phyloP scores from a whole-genome alignment of 2,797 vertebrate genomes.

The Acanthiza pusilla region DNA sequence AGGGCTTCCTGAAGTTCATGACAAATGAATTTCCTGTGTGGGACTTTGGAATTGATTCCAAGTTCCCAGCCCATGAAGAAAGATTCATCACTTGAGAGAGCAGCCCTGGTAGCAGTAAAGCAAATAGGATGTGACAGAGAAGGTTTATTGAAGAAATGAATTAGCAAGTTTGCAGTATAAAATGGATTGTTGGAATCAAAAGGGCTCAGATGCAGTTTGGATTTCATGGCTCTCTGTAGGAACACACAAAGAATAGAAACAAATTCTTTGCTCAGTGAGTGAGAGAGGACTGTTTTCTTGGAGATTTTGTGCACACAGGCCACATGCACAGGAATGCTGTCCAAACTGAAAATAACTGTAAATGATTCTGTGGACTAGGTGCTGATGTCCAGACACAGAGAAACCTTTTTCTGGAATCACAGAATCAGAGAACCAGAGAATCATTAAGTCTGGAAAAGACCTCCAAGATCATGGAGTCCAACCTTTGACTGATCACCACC shows the following conservation, averaged over 20 bases:
- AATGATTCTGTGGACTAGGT: not conserved
- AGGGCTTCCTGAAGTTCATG: not conserved
- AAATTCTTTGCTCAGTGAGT: not conserved
- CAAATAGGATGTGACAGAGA: not conserved
- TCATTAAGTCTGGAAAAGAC: not conserved
- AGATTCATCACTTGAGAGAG: not conserved
- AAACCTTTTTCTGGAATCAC: not conserved
- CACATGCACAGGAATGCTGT: not conserved
- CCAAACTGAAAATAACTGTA: not conserved
- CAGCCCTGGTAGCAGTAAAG: not conserved
- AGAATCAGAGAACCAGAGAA: not conserved
- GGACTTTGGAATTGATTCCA: not conserved
- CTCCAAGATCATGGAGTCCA: not conserved
- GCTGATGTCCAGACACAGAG: not conserved
- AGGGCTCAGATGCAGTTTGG: not conserved
- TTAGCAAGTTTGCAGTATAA: not conserved
- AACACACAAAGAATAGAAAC: not conserved
- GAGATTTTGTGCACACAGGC: rapidly evolving
- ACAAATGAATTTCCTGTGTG: not conserved
- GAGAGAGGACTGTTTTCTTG: not conserved
- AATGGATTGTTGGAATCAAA: not conserved
- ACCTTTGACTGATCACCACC: not conserved
- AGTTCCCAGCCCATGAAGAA: not conserved
- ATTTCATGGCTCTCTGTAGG: not conserved
- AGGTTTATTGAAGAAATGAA: not conserved